Percentiles rank a stretch among this genome's conserved stretches.
Conservation (phyloP, 2,113 vertebrate species). For the Gadus macrocephalus region DNA sequence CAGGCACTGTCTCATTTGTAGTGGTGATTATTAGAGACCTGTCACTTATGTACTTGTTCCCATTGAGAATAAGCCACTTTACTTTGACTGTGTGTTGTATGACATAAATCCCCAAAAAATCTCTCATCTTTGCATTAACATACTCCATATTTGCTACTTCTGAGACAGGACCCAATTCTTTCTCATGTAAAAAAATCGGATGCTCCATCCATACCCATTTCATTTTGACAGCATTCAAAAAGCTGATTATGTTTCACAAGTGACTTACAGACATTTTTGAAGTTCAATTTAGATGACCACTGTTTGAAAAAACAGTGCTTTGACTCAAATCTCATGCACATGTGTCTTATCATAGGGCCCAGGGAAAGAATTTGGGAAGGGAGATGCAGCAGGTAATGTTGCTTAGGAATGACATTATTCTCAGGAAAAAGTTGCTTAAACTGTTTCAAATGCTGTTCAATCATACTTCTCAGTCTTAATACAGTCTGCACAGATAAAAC, state of each 20-base stretch:
- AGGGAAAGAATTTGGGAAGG: slow-evolving; percentile 28
- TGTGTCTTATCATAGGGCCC: slow-evolving; percentile 22
- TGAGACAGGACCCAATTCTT: background rate
- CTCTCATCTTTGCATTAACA: slow-evolving; percentile 5
- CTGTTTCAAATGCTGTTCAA: slow-evolving; percentile 14
- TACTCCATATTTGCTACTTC: slow-evolving; percentile 15
- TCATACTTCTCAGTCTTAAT: slow-evolving; percentile 10
- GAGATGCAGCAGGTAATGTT: slow-evolving; percentile 36
- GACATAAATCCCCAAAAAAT: background rate
- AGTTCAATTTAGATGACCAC: slow-evolving; percentile 34
- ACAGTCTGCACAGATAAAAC: slow-evolving; percentile 26
- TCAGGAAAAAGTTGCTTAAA: slow-evolving; percentile 8
- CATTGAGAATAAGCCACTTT: no score
- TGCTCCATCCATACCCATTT: background rate
- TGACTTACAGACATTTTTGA: slow-evolving; percentile 23
- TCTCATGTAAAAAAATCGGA: slow-evolving; percentile 9
- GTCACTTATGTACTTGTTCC: background rate
- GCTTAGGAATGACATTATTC: slow-evolving; percentile 24
- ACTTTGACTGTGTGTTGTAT: no score
- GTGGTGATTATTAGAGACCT: slow-evolving; percentile 18
- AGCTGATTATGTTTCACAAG: background rate
- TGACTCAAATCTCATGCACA: slow-evolving; percentile 42
- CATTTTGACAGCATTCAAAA: slow-evolving; percentile 10
- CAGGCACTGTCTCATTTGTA: slow-evolving; percentile 9
- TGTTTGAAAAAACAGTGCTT: slow-evolving; percentile 37